These are phyloP conservation scores for Papilio machaon DNA, from an alignment of 1,140 invertebrate genomes.

Conservation along the genomic window DNA sequence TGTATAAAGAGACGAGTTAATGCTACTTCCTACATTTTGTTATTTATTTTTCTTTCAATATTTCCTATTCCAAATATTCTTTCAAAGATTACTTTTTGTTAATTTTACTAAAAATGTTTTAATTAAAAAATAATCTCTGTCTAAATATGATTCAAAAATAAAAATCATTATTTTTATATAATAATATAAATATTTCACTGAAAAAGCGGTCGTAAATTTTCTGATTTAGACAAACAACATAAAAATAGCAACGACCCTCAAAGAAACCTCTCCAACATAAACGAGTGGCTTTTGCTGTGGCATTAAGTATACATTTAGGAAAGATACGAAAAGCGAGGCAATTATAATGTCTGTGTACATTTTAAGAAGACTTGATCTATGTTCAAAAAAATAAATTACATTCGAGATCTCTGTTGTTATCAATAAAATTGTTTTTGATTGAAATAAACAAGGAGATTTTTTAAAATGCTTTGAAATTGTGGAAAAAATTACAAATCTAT, in stretches of 20 bases:
- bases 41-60: background rate
- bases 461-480: background rate
- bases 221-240: constrained; percentile 2
- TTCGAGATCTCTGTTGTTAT: background rate
- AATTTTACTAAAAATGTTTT: no score
- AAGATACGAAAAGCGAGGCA: constrained; percentile 6
- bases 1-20: background rate
- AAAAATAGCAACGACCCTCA: background rate
- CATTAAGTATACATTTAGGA: constrained; percentile 10
- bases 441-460: no score
- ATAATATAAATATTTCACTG: no score
- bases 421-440: no score
- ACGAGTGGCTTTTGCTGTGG: background rate
- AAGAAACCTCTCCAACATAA: background rate
- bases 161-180: no score
- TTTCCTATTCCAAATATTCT: background rate
- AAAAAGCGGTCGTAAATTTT: background rate
- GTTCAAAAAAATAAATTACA: constrained; percentile 2
- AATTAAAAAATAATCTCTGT: no score
- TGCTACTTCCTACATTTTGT: background rate
- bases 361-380: background rate
- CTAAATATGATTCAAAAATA: no score
- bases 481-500: background rate
- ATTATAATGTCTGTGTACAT: constrained; percentile 1
- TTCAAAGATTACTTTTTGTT: no score